Percentiles rank a stretch among this genome's conserved stretches.
Conservation (phyloP, 1,140 invertebrate genomes). For the Anastatus disparis region DNA sequence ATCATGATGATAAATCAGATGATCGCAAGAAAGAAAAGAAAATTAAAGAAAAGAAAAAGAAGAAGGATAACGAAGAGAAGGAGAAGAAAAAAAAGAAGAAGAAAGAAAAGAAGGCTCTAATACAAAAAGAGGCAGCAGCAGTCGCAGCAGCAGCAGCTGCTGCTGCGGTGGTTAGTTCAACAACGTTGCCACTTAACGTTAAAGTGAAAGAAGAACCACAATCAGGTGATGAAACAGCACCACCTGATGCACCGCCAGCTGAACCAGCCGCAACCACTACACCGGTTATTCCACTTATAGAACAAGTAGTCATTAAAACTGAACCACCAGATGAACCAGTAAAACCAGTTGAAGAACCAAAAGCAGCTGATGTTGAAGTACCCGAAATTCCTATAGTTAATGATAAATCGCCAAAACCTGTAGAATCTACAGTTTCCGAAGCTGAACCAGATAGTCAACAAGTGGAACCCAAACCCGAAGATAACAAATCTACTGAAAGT, state of each 20-base stretch:
- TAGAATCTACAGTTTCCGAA: neutral
- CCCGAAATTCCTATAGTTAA: neutral
- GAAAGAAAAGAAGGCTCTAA: conserved; percentile 64
- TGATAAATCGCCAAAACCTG: neutral
- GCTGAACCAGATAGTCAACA: neutral
- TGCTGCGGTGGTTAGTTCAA: conserved; percentile 43
- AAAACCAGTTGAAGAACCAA: neutral
- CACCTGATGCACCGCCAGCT: neutral
- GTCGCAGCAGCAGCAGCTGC: conserved; percentile 46
- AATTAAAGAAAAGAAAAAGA: conserved; percentile 69
- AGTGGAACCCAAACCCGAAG: conserved; percentile 21
- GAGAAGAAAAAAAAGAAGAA: conserved; percentile 68
- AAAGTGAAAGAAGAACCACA: conserved; percentile 41
- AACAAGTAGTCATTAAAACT: neutral
- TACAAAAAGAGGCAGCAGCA: conserved; percentile 55
- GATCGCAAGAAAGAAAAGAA: conserved; percentile 67
- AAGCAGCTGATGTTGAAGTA: neutral
- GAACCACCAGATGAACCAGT: conserved; percentile 1
- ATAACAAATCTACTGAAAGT: conserved; percentile 53
- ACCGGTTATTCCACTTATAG: neutral
- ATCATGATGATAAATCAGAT: conserved; percentile 58
- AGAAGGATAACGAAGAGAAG: conserved; percentile 65
- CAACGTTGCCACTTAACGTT: neutral
- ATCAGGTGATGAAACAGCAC: conserved; percentile 3
- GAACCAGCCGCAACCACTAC: neutral